Conservation (phyloP, 2,888 invertebrate genomes). For the Drosophila parthenogenetica region DNA sequence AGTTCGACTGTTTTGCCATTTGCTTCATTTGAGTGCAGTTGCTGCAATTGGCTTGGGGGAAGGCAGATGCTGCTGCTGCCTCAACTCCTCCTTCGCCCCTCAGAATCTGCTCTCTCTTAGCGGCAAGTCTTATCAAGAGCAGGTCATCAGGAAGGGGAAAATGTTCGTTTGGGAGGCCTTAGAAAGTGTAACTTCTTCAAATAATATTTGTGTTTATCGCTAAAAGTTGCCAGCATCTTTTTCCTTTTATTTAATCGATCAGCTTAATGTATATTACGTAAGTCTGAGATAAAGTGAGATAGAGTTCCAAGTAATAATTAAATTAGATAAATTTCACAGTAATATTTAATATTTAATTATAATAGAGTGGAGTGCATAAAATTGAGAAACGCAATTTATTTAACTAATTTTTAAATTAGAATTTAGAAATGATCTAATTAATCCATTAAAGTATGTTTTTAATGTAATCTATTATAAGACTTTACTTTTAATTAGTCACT, state of each 20-base stretch:
- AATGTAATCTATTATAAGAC: too few species aligned
- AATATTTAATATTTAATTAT: too few species aligned
- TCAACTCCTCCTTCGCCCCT: constrained; percentile 11
- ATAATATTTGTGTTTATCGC: constrained; percentile 21
- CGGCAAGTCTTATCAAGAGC: constrained; percentile 66
- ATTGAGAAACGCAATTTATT: too few species aligned
- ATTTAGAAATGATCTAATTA: too few species aligned
- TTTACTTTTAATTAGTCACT: too few species aligned
- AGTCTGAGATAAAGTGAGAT: not conserved
- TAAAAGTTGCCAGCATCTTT: not conserved
- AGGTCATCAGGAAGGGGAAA: constrained; percentile 62
- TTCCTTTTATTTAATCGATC: constrained; percentile 4
- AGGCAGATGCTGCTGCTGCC: constrained; percentile 33
- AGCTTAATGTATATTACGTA: not conserved
- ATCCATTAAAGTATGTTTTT: too few species aligned
- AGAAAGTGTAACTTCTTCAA: constrained; percentile 63
- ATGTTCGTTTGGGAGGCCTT: constrained; percentile 43
- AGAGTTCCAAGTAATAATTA: not conserved
- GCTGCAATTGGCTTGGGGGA: constrained; percentile 47
- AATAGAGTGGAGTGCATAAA: too few species aligned
- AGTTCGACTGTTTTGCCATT: constrained; percentile 46
- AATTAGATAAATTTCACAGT: not conserved
- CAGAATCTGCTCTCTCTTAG: constrained; percentile 3
- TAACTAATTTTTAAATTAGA: too few species aligned
- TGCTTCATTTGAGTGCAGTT: constrained; percentile 59